A percentile compares a stretch with the other conserved stretches of the same genome.
Evolutionary conservation across 1,140 invertebrate species (phyloP).

Genomic region (Trichogramma pretiosum): DNA sequence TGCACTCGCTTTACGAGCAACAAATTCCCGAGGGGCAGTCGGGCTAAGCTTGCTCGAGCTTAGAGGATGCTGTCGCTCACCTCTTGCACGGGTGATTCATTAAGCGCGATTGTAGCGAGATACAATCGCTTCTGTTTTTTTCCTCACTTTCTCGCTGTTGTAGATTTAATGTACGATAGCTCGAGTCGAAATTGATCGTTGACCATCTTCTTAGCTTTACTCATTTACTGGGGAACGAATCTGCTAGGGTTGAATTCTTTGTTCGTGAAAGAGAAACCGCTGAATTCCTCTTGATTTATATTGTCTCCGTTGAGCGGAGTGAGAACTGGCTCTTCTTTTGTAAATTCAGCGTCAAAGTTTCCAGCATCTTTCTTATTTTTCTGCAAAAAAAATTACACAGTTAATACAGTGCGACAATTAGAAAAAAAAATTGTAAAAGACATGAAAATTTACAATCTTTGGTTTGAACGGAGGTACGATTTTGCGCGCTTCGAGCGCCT

Average conservation of each 20-base stretch:
- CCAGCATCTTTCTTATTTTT: constrained; percentile 94
- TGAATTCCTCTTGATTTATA: constrained; percentile 97
- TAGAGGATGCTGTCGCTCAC: too few species aligned
- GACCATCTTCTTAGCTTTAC: too few species aligned
- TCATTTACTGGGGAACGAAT: constrained; percentile 42
- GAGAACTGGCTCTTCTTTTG: constrained; percentile 91
- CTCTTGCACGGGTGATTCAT: constrained; percentile 15
- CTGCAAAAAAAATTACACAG: constrained; percentile 50
- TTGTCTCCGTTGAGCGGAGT: constrained; percentile 88
- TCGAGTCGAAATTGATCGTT: constrained; percentile 8
- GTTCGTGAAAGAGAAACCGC: constrained; percentile 95
- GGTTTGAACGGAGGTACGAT: constrained; percentile 96
- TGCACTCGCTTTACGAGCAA: too few species aligned
- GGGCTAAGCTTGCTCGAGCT: too few species aligned
- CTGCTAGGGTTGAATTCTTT: constrained; percentile 75
- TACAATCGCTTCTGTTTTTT: too few species aligned
- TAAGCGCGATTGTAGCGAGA: too few species aligned
- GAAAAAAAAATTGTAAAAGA: background rate
- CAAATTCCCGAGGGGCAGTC: too few species aligned
- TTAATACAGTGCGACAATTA: background rate
- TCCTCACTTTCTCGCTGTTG: too few species aligned
- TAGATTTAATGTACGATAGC: too few species aligned
- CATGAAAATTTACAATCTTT: constrained; percentile 77
- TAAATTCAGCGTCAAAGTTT: constrained; percentile 99
- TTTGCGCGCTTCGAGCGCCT: constrained; percentile 78